phyloP scores from a whole-genome alignment of 1,140 invertebrate species.

The Drosophila mayri region DNA sequence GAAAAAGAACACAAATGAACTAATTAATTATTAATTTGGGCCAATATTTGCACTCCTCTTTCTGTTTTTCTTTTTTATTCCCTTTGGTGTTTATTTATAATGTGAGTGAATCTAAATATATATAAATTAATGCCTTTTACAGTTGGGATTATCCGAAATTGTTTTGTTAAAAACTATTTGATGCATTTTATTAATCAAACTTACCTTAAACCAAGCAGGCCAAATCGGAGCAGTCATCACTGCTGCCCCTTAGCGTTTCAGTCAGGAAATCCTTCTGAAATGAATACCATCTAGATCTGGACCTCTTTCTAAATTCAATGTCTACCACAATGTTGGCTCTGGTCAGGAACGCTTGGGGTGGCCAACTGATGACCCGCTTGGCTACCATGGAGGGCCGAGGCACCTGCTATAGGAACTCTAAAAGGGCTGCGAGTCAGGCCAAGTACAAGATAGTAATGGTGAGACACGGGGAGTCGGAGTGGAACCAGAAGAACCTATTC shows the following conservation, averaged over 20 bases:
- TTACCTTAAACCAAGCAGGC: neutral
- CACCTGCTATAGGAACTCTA: conserved; percentile 8
- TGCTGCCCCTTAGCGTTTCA: neutral
- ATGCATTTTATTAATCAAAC: too few relatives aligned
- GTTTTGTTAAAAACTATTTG: too few relatives aligned
- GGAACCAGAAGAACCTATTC: conserved; percentile 97
- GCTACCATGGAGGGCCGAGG: neutral
- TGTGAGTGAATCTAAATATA: too few relatives aligned
- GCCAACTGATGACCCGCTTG: conserved; percentile 1
- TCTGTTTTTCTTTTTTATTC: too few relatives aligned
- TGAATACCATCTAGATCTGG: neutral
- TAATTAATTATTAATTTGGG: too few relatives aligned
- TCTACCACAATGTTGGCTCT: conserved; percentile 36
- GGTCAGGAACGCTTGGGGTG: conserved; percentile 24
- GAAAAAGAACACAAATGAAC: too few relatives aligned
- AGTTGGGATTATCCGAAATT: too few relatives aligned
- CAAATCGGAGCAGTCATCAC: too few relatives aligned
- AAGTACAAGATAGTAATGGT: conserved; percentile 96
- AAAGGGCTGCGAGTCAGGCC: conserved; percentile 64
- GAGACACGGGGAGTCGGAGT: conserved; percentile 97
- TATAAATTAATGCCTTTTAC: too few relatives aligned
- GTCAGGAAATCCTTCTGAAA: conserved; percentile 3
- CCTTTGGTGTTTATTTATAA: too few relatives aligned
- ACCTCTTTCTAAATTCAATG: conserved; percentile 15
- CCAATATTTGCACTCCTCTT: too few relatives aligned